Base-by-base conservation (phyloP, 2,113 vertebrate genomes). In the Otis tarda region DNA sequence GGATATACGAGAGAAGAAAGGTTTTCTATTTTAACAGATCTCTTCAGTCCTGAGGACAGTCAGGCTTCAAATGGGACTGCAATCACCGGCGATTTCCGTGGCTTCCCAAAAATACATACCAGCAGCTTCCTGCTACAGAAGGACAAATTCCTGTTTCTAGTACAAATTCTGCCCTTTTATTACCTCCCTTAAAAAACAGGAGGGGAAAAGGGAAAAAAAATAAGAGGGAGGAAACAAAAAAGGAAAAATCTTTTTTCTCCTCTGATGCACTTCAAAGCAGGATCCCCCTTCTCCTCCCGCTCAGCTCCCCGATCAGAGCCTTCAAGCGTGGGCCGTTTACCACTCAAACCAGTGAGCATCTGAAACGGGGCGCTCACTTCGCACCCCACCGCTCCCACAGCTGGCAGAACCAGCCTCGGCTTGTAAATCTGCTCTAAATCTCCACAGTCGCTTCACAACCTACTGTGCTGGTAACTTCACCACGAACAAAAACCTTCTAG, bases 91-190 rank as follows among this genome's bases (percentile, higher is more conserved):
- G 1, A 84, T 83, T 94, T 96, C 90, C 57, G 45, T 55, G 89
- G 92, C 87, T 94, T 96, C 94, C 94, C 92, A 92, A 95, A 94
- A 96, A 96, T 87, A 94, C 83, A 79, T 65, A 91, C 69, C 65
- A 94, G 90, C 77, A 83, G 89, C 91, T 94, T 96, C 96, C 95
- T 92, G 87, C 82, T 91, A 74, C 55, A 94, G 65, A 82, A 89
- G 60, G 77, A 91, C 92, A 90, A 82, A 96, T 92, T 94, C 86
- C 95, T 92, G 95, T 89, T 93, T 95, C 94, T 82, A 82, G 83
- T 39, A 87, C 80, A 94, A 82, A 61, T 87, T 84, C 65, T 94
- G 56, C 16, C 61, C n/a, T 96, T 89, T 96, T 87, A 87, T 90
- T 45, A 83, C 21, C 22, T 84, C 57, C n/a, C 22, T 75, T 45